A percentile compares a stretch with the other conserved stretches of the same genome.
Conservation (phyloP, 2,888 invertebrate genomes). For the Dinocampus coccinellae region DNA sequence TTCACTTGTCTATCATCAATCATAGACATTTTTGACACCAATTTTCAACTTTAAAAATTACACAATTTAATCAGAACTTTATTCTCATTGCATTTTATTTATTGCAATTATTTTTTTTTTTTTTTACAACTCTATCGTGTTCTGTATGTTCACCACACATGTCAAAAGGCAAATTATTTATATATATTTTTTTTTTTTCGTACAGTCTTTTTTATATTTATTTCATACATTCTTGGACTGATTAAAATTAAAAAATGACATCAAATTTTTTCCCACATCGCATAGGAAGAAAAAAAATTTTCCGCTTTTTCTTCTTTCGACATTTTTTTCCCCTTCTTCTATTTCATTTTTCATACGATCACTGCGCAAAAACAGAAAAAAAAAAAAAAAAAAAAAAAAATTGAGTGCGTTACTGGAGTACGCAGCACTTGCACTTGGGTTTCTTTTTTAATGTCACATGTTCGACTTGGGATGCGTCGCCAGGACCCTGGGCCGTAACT, state of each 20-base stretch:
- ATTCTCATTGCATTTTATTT: slow-evolving; percentile 10
- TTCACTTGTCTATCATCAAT: too few relatives aligned
- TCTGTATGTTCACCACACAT: not conserved
- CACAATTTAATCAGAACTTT: too few relatives aligned
- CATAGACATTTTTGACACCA: too few relatives aligned
- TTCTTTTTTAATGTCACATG: slow-evolving; percentile 95
- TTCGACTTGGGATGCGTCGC: slow-evolving; percentile 83
- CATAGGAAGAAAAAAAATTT: not conserved
- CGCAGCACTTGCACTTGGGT: slow-evolving; percentile 95
- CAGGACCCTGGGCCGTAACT: slow-evolving; percentile 80
- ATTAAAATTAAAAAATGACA: not conserved
- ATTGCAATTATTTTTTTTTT: slow-evolving; percentile 1
- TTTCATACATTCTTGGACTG: not conserved
- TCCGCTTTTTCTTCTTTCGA: too few relatives aligned
- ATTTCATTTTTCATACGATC: not conserved
- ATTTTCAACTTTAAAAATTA: too few relatives aligned
- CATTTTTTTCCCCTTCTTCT: not conserved
- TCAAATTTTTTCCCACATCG: not conserved
- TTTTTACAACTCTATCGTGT: slow-evolving; percentile 15
- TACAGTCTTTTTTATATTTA: not conserved
- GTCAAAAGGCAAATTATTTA: not conserved
- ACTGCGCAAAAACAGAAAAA: not conserved
- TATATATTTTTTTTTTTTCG: not conserved
- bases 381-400: not conserved
- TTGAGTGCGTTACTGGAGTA: slow-evolving; percentile 80